phyloP scores from a whole-genome alignment of 2,888 invertebrate species.

The Ctenicera cuprea region DNA sequence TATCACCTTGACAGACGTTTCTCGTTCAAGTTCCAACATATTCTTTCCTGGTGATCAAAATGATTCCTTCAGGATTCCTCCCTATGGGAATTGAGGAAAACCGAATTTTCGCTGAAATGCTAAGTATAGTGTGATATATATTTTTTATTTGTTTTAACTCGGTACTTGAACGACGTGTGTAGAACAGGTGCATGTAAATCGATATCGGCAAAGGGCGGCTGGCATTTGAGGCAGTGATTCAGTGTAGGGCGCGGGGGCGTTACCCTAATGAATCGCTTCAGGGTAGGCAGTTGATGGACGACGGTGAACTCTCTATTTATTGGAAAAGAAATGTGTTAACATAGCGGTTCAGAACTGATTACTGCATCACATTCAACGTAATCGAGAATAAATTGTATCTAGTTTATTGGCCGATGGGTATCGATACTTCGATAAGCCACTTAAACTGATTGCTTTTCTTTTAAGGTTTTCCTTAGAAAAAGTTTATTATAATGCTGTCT shows the following conservation, averaged over 20 bases:
- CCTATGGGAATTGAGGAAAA: background rate
- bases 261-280: slow-evolving; percentile 34
- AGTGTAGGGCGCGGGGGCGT: slow-evolving; percentile 24
- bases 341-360: slow-evolving; percentile 33
- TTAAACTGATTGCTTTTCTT: slow-evolving; percentile 24
- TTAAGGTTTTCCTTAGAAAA: slow-evolving; percentile 1
- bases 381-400: slow-evolving; percentile 26
- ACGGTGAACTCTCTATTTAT: slow-evolving; percentile 33
- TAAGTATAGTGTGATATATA: background rate
- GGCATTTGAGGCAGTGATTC: slow-evolving; percentile 30
- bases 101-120: background rate
- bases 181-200: slow-evolving; percentile 7
- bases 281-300: slow-evolving; percentile 30
- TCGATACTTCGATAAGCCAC: slow-evolving; percentile 18
- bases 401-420: slow-evolving; percentile 20
- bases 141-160: background rate
- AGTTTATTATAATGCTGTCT: background rate
- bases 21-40: background rate
- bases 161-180: background rate
- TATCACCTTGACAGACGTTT: slow-evolving; percentile 7
- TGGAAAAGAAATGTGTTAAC: slow-evolving; percentile 29
- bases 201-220: slow-evolving; percentile 24
- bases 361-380: slow-evolving; percentile 4
- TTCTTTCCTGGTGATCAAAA: slow-evolving; percentile 1
- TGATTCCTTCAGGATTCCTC: background rate